Evolutionary conservation across 2,113 vertebrate species (phyloP).

Genomic region (Trogon surrucura): DNA sequence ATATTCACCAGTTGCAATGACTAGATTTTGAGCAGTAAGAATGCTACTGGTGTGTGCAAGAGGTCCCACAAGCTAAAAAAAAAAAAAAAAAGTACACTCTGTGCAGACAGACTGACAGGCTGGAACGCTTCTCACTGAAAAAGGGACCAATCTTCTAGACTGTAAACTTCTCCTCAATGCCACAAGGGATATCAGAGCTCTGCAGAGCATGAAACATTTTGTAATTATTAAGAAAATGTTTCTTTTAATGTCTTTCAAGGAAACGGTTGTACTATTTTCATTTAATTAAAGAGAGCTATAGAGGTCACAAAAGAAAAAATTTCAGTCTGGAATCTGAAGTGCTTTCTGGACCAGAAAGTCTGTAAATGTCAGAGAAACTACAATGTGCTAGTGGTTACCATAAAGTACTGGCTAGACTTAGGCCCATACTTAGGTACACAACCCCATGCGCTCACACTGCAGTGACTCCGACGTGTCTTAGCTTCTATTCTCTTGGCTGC

Average conservation of each 20-base stretch:
- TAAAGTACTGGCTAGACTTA: neutral
- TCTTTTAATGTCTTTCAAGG: neutral
- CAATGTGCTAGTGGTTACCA: rapidly evolving
- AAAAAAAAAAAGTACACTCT: neutral
- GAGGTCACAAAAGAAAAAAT: neutral
- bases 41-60: neutral
- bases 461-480: neutral
- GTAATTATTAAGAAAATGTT: neutral
- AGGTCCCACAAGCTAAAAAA: neutral
- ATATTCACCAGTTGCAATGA: neutral
- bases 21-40: neutral
- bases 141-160: neutral
- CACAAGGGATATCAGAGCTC: neutral
- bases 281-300: neutral
- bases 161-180: neutral
- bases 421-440: rapidly evolving
- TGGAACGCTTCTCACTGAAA: neutral
- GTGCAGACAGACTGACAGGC: neutral
- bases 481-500: neutral
- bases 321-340: neutral
- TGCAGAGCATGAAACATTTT: neutral
- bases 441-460: neutral
- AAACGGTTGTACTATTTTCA: neutral
- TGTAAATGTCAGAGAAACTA: neutral
- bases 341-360: neutral